phyloP scores from a whole-genome alignment of 2,888 invertebrate species.

The Emmelina monodactyla region DNA sequence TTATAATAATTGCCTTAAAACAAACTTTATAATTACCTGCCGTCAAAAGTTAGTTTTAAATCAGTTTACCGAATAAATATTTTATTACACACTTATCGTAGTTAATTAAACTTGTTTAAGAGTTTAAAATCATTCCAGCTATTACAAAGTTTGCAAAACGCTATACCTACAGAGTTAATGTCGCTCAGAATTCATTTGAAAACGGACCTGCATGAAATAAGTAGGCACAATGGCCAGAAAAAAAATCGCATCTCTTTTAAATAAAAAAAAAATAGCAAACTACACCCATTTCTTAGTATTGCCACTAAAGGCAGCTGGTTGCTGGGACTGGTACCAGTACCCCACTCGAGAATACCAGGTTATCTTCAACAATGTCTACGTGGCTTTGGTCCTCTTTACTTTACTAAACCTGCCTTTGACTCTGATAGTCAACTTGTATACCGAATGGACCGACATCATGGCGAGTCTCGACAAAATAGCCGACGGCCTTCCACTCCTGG shows the following conservation, averaged over 20 bases:
- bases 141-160: too few species aligned
- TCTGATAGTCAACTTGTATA: constrained; percentile 31
- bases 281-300: constrained; percentile 33
- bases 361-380: constrained; percentile 32
- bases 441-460: constrained; percentile 42
- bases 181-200: too few species aligned
- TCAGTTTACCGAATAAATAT: too few species aligned
- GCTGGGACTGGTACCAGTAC: constrained; percentile 42
- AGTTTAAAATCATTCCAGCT: too few species aligned
- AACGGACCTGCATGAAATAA: too few species aligned
- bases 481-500: constrained; percentile 36
- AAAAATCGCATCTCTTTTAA: constrained; percentile 12
- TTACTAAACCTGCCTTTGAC: constrained; percentile 24
- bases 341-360: constrained; percentile 21
- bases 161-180: too few species aligned
- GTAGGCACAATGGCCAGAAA: constrained; percentile 11
- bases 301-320: constrained; percentile 38
- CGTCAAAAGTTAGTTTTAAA: too few species aligned
- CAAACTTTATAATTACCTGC: too few species aligned
- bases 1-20: too few species aligned
- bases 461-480: constrained; percentile 36
- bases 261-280: constrained; percentile 20
- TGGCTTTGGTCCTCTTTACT: constrained; percentile 32
- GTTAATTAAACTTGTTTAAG: too few species aligned
- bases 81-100: too few species aligned